A percentile compares a stretch with the other conserved stretches of the same genome.
Conservation (phyloP, 2,797 vertebrate species). For the Chrysocyon brachyurus region DNA sequence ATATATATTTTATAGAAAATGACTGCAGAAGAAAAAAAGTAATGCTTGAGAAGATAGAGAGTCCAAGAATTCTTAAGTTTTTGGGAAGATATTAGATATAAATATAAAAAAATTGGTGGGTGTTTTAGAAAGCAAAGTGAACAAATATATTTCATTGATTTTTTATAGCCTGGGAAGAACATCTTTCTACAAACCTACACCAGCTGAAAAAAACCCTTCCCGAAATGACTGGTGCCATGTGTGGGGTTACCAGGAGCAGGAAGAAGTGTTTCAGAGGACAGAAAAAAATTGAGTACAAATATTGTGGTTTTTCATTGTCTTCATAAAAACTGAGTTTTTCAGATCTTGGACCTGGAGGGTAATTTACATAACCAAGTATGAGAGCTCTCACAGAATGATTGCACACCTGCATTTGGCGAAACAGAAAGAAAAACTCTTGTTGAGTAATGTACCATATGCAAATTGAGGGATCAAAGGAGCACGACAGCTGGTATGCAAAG, state of each 20-base stretch:
- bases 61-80: slow-evolving; percentile 42
- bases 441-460: slow-evolving; percentile 64
- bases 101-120: slow-evolving; percentile 27
- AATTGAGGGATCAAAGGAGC: slow-evolving; percentile 50
- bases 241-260: not conserved
- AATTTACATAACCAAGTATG: slow-evolving; percentile 35
- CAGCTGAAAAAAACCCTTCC: slow-evolving; percentile 28
- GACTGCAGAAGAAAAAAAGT: not conserved
- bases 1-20: slow-evolving; percentile 55
- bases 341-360: not conserved
- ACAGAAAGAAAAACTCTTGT: slow-evolving; percentile 76
- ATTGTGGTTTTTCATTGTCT: slow-evolving; percentile 64
- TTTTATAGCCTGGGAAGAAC: slow-evolving; percentile 34
- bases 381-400: not conserved
- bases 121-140: slow-evolving; percentile 65
- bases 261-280: slow-evolving; percentile 55
- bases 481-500: slow-evolving; percentile 69
- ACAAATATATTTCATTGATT: slow-evolving; percentile 34
- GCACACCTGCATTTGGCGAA: slow-evolving; percentile 76
- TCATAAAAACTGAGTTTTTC: slow-evolving; percentile 65
- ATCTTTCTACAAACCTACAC: slow-evolving; percentile 13
- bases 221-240: not conserved
- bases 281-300: slow-evolving; percentile 32
- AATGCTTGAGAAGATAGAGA: slow-evolving; percentile 36
- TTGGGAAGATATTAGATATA: slow-evolving; percentile 52